Evolutionary conservation across 64 coral and sea anemone genomes (phyloP).

Genomic region (Dendronephthya gigantea): DNA sequence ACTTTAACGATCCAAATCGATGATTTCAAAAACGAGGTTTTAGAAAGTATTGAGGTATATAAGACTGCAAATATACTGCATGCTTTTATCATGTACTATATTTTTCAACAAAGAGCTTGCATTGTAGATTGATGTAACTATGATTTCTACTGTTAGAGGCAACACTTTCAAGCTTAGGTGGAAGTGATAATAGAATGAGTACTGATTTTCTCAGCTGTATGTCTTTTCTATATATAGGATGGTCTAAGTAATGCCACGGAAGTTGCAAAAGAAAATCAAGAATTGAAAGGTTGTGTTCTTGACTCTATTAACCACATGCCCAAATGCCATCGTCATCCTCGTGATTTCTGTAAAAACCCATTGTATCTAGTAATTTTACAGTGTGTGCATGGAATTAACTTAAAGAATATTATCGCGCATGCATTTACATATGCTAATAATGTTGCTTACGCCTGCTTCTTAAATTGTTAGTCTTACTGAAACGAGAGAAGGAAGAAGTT

Average conservation of each 20-base stretch:
- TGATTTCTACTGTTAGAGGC: not conserved
- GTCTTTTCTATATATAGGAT: not conserved
- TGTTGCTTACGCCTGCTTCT: too few species aligned
- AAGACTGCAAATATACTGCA: not conserved
- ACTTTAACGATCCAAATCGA: not conserved
- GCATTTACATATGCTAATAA: too few species aligned
- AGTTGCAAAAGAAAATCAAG: not conserved
- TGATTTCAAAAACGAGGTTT: not conserved
- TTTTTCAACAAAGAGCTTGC: not conserved
- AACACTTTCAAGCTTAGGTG: too few species aligned
- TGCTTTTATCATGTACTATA: not conserved
- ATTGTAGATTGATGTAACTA: not conserved
- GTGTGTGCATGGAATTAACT: too few species aligned
- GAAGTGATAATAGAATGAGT: not conserved
- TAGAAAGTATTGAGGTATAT: not conserved
- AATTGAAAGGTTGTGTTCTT: not conserved
- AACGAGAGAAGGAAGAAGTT: constrained; percentile 11
- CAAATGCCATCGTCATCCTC: too few species aligned
- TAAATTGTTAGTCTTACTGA: not conserved
- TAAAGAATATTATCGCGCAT: too few species aligned
- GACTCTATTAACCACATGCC: not conserved
- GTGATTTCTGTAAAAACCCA: not conserved
- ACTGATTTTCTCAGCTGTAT: not conserved
- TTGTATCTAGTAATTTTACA: too few species aligned
- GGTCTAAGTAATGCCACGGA: not conserved